Evolutionary conservation across 2,888 invertebrate species (phyloP).

Genomic region (Bibio marci): DNA sequence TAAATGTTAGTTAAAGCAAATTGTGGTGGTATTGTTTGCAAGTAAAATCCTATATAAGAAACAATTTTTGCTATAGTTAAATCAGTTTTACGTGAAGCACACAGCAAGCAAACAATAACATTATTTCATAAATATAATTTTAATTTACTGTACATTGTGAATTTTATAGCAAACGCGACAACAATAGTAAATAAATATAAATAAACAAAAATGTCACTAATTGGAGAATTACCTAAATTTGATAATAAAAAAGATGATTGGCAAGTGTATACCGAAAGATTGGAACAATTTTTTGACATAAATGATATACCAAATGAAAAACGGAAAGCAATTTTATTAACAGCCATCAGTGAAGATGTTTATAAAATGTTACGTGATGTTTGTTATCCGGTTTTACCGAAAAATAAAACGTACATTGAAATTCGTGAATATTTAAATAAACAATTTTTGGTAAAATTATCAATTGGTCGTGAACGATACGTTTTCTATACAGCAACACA

Average conservation of each 20-base stretch:
- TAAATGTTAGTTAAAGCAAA: no score
- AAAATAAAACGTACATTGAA: constrained; percentile 11
- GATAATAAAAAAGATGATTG: constrained; percentile 5
- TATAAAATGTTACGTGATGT: constrained; percentile 13
- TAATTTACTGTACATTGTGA: no score
- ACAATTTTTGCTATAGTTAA: no score
- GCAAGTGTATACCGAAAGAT: constrained; percentile 8
- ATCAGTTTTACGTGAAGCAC: no score
- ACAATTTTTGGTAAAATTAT: constrained; percentile 10
- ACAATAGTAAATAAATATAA: no score
- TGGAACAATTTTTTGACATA: constrained; percentile 11
- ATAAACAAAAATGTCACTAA: neutral
- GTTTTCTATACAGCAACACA: constrained; percentile 13
- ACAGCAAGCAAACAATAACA: no score
- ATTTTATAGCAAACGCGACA: no score
- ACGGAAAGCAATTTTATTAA: constrained; percentile 11
- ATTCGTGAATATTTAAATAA: constrained; percentile 5
- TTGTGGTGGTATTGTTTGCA: no score
- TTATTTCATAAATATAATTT: no score
- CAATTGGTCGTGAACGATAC: constrained; percentile 10
- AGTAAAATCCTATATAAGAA: no score
- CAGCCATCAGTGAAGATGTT: constrained; percentile 9
- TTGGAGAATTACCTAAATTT: constrained; percentile 7
- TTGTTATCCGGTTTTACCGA: constrained; percentile 12
- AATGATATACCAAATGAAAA: constrained; percentile 9